Evolutionary conservation across 2,797 vertebrate species (phyloP).

Genomic region (Falco concolor): DNA sequence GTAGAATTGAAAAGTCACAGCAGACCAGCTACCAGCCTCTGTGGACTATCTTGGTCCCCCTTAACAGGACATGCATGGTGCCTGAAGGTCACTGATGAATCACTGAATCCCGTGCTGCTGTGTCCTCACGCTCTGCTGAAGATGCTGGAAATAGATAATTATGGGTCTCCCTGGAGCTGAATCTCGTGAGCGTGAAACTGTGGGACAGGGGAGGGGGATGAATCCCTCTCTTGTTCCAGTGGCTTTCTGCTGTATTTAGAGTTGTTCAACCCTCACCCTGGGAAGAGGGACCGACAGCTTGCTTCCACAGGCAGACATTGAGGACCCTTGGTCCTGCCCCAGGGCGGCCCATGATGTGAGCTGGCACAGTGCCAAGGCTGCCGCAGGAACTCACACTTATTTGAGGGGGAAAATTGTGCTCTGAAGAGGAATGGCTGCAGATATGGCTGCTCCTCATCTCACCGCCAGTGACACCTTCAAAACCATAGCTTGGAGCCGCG

Average conservation of each 20-base stretch:
- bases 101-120: not conserved
- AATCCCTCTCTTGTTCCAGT: not conserved
- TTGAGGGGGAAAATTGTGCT: not conserved
- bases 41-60: not conserved
- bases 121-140: not conserved
- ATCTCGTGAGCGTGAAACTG: not conserved
- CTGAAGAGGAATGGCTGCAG: not conserved
- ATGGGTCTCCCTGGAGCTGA: not conserved
- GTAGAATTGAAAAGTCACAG: not conserved
- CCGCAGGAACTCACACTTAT: fast-evolving
- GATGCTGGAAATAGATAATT: constrained; percentile 12
- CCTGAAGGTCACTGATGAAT: constrained; percentile 18
- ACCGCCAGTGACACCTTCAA: not conserved
- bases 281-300: not conserved
- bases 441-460: fast-evolving
- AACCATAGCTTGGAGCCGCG: not conserved
- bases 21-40: not conserved
- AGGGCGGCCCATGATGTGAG: not conserved
- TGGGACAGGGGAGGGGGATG: not conserved
- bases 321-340: not conserved
- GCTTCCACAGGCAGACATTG: fast-evolving
- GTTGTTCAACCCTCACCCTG: not conserved
- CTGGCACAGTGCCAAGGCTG: not conserved
- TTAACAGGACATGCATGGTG: not conserved
- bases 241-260: not conserved